These are phyloP conservation scores for Antennarius striatus DNA, from an alignment of 2,113 vertebrate genomes.

Conservation along the genomic window DNA sequence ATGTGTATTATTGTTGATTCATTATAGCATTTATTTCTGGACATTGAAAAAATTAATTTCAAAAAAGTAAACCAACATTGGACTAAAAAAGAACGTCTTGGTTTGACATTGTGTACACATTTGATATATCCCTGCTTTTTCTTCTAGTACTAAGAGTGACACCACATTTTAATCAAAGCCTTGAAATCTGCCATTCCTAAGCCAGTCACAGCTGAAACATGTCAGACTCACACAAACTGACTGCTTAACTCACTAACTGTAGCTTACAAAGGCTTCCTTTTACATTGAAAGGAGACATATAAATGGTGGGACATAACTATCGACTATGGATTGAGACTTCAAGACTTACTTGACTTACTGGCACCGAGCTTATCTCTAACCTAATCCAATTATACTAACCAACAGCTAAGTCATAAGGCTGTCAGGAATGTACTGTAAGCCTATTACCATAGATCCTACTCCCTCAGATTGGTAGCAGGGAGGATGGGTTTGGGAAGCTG, in stretches of 20 bases:
- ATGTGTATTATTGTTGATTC: too few species aligned
- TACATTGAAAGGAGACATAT: background rate
- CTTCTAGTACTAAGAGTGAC: too few species aligned
- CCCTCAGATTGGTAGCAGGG: slow-evolving; percentile 35
- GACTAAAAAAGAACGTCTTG: too few species aligned
- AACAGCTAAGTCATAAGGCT: slow-evolving; percentile 64
- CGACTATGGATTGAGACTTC: slow-evolving; percentile 51
- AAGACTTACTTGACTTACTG: slow-evolving; percentile 66
- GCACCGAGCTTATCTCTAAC: slow-evolving; percentile 60
- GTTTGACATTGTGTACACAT: too few species aligned
- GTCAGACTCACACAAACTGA: background rate
- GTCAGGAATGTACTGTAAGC: slow-evolving; percentile 56
- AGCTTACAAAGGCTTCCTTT: background rate
- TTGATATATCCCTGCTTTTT: too few species aligned
- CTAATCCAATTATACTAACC: slow-evolving; percentile 72
- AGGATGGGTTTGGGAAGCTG: background rate
- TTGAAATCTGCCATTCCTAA: too few species aligned
- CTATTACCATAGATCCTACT: slow-evolving; percentile 58
- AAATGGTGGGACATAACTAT: slow-evolving; percentile 7
- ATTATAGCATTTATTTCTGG: too few species aligned
- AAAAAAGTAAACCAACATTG: too few species aligned
- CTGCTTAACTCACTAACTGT: background rate
- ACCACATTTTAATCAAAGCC: too few species aligned
- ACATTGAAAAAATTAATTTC: too few species aligned
- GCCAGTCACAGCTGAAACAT: too few species aligned